Evolutionary conservation across 23 tunicate genomes (phyloP).

Genomic region (Styela plicata): DNA sequence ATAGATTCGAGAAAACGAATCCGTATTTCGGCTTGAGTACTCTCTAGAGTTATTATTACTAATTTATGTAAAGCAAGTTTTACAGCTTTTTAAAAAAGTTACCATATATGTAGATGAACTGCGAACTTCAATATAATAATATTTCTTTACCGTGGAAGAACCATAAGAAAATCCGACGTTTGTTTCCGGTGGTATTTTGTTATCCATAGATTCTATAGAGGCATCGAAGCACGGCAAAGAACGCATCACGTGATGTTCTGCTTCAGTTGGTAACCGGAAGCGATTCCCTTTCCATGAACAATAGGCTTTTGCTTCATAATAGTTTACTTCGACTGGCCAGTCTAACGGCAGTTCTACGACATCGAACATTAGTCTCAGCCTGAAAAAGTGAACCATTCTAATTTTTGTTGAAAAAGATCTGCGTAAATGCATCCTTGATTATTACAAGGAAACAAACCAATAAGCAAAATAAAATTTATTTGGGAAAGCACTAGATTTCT

Average conservation of each 20-base stretch:
- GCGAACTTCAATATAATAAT: too few relatives aligned
- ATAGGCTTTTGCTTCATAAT: conserved; percentile 81
- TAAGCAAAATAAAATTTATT: too few relatives aligned
- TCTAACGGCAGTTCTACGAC: conserved; percentile 64
- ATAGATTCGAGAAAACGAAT: too few relatives aligned
- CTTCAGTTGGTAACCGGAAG: conserved; percentile 72
- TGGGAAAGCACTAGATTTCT: too few relatives aligned
- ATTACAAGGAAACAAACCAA: too few relatives aligned
- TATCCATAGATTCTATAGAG: conserved; percentile 33
- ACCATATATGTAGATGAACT: too few relatives aligned
- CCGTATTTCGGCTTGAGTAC: too few relatives aligned
- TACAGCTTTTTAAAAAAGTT: too few relatives aligned
- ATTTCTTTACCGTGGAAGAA: conserved; percentile 82
- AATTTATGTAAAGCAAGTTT: too few relatives aligned
- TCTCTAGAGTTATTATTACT: too few relatives aligned
- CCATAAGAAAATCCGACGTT: conserved; percentile 65
- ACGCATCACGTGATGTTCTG: conserved; percentile 74
- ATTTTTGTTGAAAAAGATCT: too few relatives aligned
- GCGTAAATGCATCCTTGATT: too few relatives aligned
- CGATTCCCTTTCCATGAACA: conserved; percentile 76
- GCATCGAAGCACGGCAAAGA: conserved; percentile 30
- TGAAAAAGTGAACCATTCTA: conserved; percentile 25
- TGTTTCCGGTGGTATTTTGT: conserved; percentile 14
- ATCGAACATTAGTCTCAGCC: conserved; percentile 85
- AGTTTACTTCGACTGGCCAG: conserved; percentile 90